Evolutionary conservation across 2,797 vertebrate genomes (phyloP).

Genomic region (Leptoclinus maculatus): DNA sequence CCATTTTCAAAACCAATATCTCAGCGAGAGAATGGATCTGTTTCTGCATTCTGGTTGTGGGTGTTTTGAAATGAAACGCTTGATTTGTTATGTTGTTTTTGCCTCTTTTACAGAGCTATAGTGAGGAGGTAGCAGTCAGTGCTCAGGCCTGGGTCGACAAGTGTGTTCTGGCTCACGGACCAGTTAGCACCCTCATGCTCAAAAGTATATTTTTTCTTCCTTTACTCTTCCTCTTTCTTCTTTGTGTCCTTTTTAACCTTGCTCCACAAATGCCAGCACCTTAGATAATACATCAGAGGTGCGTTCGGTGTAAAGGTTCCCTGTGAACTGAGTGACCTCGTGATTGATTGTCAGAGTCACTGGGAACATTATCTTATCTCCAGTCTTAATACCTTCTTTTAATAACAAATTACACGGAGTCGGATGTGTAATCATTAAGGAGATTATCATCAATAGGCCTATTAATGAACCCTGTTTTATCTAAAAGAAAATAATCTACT

Average conservation of each 20-base stretch:
- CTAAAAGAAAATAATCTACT: constrained; percentile 9
- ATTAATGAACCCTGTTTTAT: constrained; percentile 40
- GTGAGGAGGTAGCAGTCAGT: constrained; percentile 37
- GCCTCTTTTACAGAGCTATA: constrained; percentile 68
- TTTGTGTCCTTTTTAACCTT: background rate
- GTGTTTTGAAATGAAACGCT: background rate
- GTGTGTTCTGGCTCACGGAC: constrained; percentile 74
- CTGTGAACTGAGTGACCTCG: constrained; percentile 25
- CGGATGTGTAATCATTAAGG: constrained; percentile 24
- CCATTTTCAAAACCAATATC: background rate
- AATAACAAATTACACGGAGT: constrained; percentile 29
- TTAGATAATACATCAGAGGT: constrained; percentile 7
- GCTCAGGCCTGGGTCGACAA: constrained; percentile 76
- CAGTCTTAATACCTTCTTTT: constrained; percentile 23
- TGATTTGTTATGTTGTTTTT: background rate
- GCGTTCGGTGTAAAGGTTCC: constrained; percentile 1
- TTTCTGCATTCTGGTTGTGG: too few relatives aligned
- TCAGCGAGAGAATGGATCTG: background rate
- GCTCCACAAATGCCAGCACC: background rate
- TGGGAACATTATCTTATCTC: constrained; percentile 47
- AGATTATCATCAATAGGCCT: constrained; percentile 22
- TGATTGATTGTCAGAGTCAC: constrained; percentile 27
- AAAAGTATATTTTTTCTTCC: constrained; percentile 54
- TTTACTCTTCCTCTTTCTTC: background rate
- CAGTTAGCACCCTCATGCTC: constrained; percentile 50